Percentiles rank a stretch among this genome's conserved stretches.
These are phyloP conservation scores for Tachina grossa DNA, from an alignment of 2,888 invertebrate species.

Conservation along the genomic window DNA sequence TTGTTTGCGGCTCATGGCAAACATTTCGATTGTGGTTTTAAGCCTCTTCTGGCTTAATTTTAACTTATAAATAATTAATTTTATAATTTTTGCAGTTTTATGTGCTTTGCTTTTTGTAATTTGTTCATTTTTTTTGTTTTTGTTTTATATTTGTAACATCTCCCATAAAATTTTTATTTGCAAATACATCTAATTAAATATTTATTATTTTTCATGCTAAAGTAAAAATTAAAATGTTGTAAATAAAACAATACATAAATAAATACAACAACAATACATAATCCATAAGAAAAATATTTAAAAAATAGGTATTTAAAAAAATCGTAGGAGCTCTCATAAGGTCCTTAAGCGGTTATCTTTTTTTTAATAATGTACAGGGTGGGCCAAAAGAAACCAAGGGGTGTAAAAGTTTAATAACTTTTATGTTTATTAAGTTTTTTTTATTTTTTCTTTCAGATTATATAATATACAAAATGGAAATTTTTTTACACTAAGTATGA, in stretches of 20 bases:
- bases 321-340: too few relatives aligned
- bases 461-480: too few relatives aligned
- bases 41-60: conserved; percentile 70
- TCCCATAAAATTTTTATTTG: conserved; percentile 43
- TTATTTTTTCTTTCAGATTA: too few relatives aligned
- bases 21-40: conserved; percentile 69
- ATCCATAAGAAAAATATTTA: background rate
- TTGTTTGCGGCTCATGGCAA: conserved; percentile 37
- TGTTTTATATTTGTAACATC: conserved; percentile 27
- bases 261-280: too few relatives aligned
- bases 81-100: conserved; percentile 51
- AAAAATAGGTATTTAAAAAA: background rate
- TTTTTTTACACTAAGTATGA: too few relatives aligned
- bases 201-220: conserved; percentile 49
- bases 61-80: conserved; percentile 69
- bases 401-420: too few relatives aligned
- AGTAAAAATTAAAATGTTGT: conserved; percentile 19
- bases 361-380: too few relatives aligned
- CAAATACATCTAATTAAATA: conserved; percentile 65
- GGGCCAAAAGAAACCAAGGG: too few relatives aligned
- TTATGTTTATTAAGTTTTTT: too few relatives aligned
- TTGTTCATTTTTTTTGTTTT: background rate
- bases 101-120: background rate
- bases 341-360: too few relatives aligned
- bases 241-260: too few relatives aligned